These are phyloP conservation scores for Artibeus jamaicensis DNA, from an alignment of 2,797 vertebrate genomes.

Conservation along the genomic window DNA sequence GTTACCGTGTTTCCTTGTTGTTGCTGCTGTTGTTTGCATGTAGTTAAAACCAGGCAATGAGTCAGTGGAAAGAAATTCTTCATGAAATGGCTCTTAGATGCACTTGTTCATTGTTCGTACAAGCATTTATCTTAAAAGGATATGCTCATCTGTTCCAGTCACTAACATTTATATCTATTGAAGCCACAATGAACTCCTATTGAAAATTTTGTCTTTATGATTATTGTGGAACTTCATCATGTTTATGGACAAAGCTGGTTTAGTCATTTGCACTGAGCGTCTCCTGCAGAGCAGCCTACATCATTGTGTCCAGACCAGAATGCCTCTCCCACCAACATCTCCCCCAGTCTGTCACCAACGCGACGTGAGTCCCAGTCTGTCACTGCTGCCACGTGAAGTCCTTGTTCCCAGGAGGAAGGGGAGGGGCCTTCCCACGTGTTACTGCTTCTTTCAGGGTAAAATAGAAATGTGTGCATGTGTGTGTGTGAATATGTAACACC, in stretches of 20 bases:
- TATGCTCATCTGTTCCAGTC: constrained; percentile 76
- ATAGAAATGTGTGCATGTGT: neutral
- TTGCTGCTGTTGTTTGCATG: neutral
- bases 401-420: neutral
- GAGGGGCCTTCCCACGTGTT: neutral
- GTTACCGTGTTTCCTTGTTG: constrained; percentile 11
- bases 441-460: neutral
- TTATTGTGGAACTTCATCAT: constrained; percentile 75
- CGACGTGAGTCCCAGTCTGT: neutral
- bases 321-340: neutral
- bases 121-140: constrained; percentile 75
- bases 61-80: constrained; percentile 63
- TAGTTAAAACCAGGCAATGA: constrained; percentile 70
- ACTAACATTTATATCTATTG: constrained; percentile 74
- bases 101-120: constrained; percentile 75
- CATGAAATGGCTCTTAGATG: constrained; percentile 78
- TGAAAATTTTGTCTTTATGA: constrained; percentile 75
- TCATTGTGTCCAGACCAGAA: neutral
- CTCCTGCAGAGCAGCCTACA: neutral
- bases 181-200: constrained; percentile 64
- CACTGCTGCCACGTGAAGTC: neutral
- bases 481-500: neutral
- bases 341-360: neutral
- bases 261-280: constrained; percentile 36
- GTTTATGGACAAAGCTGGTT: constrained; percentile 68